Evolutionary conservation across 2,113 vertebrate genomes (phyloP), one percentile per base, ranked within the genome.

Genomic region (Nasalis larvatus): DNA sequence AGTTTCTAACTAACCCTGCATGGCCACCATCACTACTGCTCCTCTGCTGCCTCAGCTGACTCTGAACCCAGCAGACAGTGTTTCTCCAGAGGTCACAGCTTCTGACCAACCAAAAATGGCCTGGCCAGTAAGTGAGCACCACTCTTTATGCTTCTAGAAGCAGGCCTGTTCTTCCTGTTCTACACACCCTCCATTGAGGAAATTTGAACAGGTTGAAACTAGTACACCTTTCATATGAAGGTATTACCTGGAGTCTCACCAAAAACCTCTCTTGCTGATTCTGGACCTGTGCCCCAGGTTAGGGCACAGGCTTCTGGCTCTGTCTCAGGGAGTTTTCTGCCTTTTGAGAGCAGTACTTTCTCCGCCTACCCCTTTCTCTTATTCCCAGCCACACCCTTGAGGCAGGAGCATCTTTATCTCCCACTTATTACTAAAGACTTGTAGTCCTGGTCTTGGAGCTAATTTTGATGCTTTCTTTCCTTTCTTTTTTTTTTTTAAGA

Each of bases 141-240:
- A 0, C 23, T 37, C 40, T 14, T 71, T 25, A 10, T 8, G 13
- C 42, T 54, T 86, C 4, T 52, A 89, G 69, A 54, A 63, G 10
- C 17, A 83, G 63, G 49, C 95, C 69, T 86, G 92, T 92, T 93
- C 90, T 95, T 96, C 94, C 86, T 87, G 87, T 89, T 71, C 47
- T 11, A 77, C 66, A 87, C 27, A 60, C 81, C 86, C 32, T 84
- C 56, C 0, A 14, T 1, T 54, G 87, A 94, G 71, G 90, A 97
- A 54, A 90, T 54, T 0, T 16, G 80, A 86, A 60, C 90, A 96
- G 17, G 87, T 92, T 92, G 66, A 58, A 73, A 96, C 87, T 58
- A 84, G 76, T 80, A 23, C 42, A 21, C 56, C 60, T 84, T 90
- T 27, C 76, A 76, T 66, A 69, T 86, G 68, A 90, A 89, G 95